A percentile compares a stretch with the other conserved stretches of the same genome.
phyloP scores from a whole-genome alignment of 2,888 invertebrate genomes.

The Sesia apiformis region DNA sequence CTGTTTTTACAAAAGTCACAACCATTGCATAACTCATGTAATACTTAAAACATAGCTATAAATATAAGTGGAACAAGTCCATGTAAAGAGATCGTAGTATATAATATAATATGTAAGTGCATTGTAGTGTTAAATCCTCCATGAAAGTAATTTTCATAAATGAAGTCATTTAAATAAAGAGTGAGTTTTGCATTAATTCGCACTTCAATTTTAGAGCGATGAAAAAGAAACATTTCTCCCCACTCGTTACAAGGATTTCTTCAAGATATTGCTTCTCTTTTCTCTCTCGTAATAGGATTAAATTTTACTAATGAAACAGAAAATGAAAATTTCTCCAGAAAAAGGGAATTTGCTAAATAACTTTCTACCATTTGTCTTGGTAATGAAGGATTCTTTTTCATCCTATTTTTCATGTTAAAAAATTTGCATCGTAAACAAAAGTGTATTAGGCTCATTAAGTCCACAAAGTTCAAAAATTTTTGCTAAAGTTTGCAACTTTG shows the following conservation, averaged over 20 bases:
- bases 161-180: too few relatives aligned
- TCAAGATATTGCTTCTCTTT: constrained; percentile 43
- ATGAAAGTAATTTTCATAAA: too few relatives aligned
- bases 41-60: too few relatives aligned
- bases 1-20: too few relatives aligned
- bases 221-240: constrained; percentile 33
- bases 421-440: not conserved
- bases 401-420: constrained; percentile 1
- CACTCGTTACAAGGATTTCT: constrained; percentile 43
- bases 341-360: constrained; percentile 51
- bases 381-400: constrained; percentile 36
- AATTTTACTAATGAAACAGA: constrained; percentile 67
- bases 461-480: too few relatives aligned
- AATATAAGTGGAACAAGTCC: too few relatives aligned
- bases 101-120: too few relatives aligned
- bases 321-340: constrained; percentile 54
- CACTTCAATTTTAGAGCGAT: constrained; percentile 24
- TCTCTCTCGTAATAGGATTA: constrained; percentile 53
- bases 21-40: too few relatives aligned
- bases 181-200: constrained; percentile 19
- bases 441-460: not conserved
- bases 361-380: constrained; percentile 49
- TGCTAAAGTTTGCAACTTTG: too few relatives aligned
- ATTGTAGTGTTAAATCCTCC: too few relatives aligned
- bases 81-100: too few relatives aligned